These are phyloP conservation scores for Aspidoscelis tigris DNA, from an alignment of 2,113 vertebrate genomes.

Conservation along the genomic window DNA sequence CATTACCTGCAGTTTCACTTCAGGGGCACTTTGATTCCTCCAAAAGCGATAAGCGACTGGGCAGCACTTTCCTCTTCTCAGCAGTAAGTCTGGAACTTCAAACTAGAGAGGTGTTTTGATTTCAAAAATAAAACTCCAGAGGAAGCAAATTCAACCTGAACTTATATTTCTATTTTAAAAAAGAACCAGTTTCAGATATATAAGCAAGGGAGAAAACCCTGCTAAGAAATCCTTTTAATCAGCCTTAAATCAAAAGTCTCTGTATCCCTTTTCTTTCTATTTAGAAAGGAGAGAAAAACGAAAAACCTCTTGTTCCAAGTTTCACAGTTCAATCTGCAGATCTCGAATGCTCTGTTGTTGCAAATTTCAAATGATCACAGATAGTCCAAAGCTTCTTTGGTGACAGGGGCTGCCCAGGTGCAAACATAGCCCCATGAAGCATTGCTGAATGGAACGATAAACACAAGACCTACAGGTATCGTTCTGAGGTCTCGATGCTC, in stretches of 20 bases:
- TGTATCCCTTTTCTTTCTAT: conserved; percentile 71
- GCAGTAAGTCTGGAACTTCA: conserved; percentile 79
- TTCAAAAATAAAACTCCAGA: conserved; percentile 80
- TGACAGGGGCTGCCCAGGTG: conserved; percentile 68
- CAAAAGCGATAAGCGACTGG: conserved; percentile 77
- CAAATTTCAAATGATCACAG: conserved; percentile 76
- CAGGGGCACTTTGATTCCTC: conserved; percentile 72
- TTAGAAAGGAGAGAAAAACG: conserved; percentile 61
- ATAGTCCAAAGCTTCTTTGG: conserved; percentile 73
- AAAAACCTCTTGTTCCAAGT: conserved; percentile 69
- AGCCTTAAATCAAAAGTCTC: conserved; percentile 76
- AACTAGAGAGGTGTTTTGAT: conserved; percentile 83
- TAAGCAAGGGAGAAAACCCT: conserved; percentile 26
- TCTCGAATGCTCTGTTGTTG: conserved; percentile 68
- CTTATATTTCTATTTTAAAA: conserved; percentile 42
- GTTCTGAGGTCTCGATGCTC: conserved; percentile 75
- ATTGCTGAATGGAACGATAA: conserved; percentile 76
- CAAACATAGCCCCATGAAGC: conserved; percentile 61
- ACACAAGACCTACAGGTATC: conserved; percentile 68
- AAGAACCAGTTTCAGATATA: conserved; percentile 52
- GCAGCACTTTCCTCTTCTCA: conserved; percentile 74
- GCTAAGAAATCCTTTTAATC: conserved; percentile 72
- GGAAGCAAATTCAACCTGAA: conserved; percentile 78
- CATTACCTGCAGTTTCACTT: conserved; percentile 64
- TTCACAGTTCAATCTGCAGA: conserved; percentile 76